These are phyloP conservation scores for Hemichromis elongatus DNA, from an alignment of 2,113 vertebrate genomes.

Conservation along the genomic window DNA sequence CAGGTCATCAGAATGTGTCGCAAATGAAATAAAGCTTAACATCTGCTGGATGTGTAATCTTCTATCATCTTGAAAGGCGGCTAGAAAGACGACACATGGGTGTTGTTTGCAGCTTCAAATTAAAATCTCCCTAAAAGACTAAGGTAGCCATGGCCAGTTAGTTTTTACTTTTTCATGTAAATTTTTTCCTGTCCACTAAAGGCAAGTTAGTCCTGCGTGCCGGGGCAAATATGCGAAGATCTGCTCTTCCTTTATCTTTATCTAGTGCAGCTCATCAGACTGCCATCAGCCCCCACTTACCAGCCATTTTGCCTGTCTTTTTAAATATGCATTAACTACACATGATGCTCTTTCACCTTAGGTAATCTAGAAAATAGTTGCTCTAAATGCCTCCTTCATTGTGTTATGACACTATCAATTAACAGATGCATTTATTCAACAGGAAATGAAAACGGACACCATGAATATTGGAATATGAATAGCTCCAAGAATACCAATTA, in stretches of 20 bases:
- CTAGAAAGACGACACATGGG: not conserved
- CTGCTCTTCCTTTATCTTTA: not conserved
- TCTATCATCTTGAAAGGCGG: not conserved
- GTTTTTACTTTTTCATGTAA: not conserved
- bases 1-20: not conserved
- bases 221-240: not conserved
- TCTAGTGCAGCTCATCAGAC: constrained; percentile 35
- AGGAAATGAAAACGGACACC: constrained; percentile 49
- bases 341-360: constrained; percentile 49
- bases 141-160: not conserved
- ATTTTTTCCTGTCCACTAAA: not conserved
- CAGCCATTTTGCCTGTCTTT: constrained; percentile 25
- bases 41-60: not conserved
- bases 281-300: constrained; percentile 39
- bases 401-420: constrained; percentile 57
- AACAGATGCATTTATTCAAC: constrained; percentile 57
- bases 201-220: not conserved
- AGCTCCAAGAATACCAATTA: constrained; percentile 55
- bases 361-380: constrained; percentile 40
- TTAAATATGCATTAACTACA: constrained; percentile 38
- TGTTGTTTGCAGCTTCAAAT: not conserved
- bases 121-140: not conserved
- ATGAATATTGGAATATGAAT: constrained; percentile 52
- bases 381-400: constrained; percentile 46
- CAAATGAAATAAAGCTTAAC: not conserved